Evolutionary conservation across 1,140 invertebrate genomes (phyloP).

Genomic region (Bombus waltoni): DNA sequence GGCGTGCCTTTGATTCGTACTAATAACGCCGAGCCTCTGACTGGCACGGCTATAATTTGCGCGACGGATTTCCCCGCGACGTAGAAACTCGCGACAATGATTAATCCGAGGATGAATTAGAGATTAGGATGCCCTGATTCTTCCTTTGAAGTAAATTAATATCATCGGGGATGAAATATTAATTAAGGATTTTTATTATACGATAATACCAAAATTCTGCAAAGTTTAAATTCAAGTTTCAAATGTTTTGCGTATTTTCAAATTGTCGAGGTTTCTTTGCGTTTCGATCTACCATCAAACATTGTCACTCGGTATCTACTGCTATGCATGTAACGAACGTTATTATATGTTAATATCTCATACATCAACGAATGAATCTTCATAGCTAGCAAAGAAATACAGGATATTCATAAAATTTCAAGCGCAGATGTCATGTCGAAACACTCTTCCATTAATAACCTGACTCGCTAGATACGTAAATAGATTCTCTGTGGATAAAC

Average conservation of each 20-base stretch:
- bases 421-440: neutral
- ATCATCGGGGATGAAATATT: neutral
- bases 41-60: neutral
- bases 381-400: no score
- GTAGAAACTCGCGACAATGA: neutral
- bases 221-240: no score
- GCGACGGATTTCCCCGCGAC: neutral
- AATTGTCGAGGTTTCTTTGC: neutral
- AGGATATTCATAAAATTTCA: no score
- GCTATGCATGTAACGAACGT: neutral
- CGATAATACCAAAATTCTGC: no score
- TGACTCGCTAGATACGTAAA: neutral
- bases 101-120: neutral
- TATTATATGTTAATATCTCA: neutral
- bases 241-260: neutral
- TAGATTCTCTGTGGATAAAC: neutral
- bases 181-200: neutral
- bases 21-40: slow-evolving; percentile 26
- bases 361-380: no score
- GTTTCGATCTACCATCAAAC: neutral
- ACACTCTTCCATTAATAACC: neutral
- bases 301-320: neutral
- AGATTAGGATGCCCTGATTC: neutral
- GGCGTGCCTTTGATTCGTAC: slow-evolving; percentile 48
- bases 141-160: no score